Evolutionary conservation across 2,888 invertebrate species (phyloP), one percentile per base, ranked within the genome.

Genomic region (Thyatira batis): DNA sequence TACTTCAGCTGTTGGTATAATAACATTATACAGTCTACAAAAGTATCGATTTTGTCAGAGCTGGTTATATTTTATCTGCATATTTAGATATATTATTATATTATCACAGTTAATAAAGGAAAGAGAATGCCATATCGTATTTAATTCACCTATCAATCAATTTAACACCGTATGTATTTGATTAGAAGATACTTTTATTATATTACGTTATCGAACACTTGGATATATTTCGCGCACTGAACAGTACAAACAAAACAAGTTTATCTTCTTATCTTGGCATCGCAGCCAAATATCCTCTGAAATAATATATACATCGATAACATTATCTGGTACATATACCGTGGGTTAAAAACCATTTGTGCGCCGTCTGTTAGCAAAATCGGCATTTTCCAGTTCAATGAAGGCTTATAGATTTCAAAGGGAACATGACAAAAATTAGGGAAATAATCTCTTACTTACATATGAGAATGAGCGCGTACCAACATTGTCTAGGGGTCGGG

Each of bases 231-330:
- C 60, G 66, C 68, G 58, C 50, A 67, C 60, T 52, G 60, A 67
- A 54, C 65, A 63, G 60, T 67, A 63, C 69, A 76, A 77, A 80
- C 76, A 78, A 77, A 48, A 79, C 71, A 61, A 63, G 61, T 65
- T 78, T 82, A 82, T 83, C 80, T 64, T 43, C 57, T 76, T 83
- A 84, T 85, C 82, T 68, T 55, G 57, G 53, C 60, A 49, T 53
- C 68, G 80, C n/a, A n/a, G n/a, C n/a, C n/a, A n/a, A n/a, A n/a
- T n/a, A 84, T 84, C 80, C 63, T 73, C 60, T 65, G 71, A 71
- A 75, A 78, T 79, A 80, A 76, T 71, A 76, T 83, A 81, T 74
- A 78, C 52, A 54, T 58, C 71, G 82, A 84, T 83, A 84, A 60
- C 64, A 60, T 62, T 62, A 66, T 64, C 62, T 52, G 54, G 39